Base-by-base conservation (phyloP, 2,888 invertebrate species). In the Rhyacophila evoluta region DNA sequence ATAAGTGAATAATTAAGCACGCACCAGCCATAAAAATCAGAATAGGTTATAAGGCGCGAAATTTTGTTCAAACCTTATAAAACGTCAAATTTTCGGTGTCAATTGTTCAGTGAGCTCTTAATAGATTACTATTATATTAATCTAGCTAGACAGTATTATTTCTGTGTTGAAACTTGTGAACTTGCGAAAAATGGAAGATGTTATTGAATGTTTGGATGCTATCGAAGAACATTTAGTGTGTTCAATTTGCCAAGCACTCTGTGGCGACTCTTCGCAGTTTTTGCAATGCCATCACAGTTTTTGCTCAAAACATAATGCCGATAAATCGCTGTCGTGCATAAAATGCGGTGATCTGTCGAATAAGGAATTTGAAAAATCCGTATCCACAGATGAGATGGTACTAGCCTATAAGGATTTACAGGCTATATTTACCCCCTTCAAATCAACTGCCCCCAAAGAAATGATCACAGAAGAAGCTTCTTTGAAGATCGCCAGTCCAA, bases 201-300 rank as follows among this genome's bases (percentile, higher is more conserved):
- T 89, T 39, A 77, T 89, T 6, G 84, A 86, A 80, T 87, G 88
- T 0, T 81, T 89, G 25, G 87, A 88, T 28, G 83, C 84, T 3
- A 85, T 88, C 1, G 87, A 86, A 83, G 83, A 86, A 55, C 87
- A 87, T 79, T 87, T 86, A 28, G 86, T 83, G 0, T 89, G 89
- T 82, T 85, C 85, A 2, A 83, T 86, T 74, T 89, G 89, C 81
- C 83, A 81, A 0, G 83, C 89, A 84, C 79, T 88, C 10, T 88
- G 87, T 77, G 85, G 85, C 79, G 84, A 89, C 72, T 88, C 89
- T 0, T 86, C 88, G 2, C 87, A 87, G 5, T 81, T 89, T n/a
- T 87, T 86, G 74, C 85, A 86, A 83, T 89, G 89, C 83, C 89
- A 87, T 79, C 89, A 89, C 79, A 82, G 87, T 0, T 85, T 89